These are phyloP conservation scores for Rutpela maculata DNA, from an alignment of 2,888 invertebrate genomes.

Conservation along the genomic window DNA sequence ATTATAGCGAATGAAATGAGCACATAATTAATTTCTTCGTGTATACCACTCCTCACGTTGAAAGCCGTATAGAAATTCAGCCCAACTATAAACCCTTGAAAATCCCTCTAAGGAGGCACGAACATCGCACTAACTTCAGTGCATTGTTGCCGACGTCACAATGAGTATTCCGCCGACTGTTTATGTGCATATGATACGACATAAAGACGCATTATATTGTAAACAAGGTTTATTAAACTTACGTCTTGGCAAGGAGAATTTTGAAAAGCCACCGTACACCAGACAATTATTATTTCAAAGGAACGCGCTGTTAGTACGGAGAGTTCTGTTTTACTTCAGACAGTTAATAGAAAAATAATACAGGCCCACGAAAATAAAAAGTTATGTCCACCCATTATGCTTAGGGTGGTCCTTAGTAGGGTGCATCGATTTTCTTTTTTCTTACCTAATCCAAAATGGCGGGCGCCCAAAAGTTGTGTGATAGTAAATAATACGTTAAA, in stretches of 20 bases:
- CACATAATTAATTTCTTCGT: constrained; percentile 7
- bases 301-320: background rate
- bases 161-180: constrained; percentile 4
- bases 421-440: no score
- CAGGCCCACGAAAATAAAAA: no score
- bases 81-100: constrained; percentile 2
- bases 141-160: constrained; percentile 24
- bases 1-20: background rate
- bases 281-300: constrained; percentile 6
- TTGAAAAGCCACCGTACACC: background rate
- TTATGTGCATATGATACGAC: constrained; percentile 29
- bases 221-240: constrained; percentile 35
- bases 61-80: background rate
- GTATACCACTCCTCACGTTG: background rate
- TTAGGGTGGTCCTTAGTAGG: no score
- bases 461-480: no score
- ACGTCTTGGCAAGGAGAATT: background rate
- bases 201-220: constrained; percentile 8
- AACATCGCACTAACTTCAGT: constrained; percentile 32
- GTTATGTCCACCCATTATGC: no score
- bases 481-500: no score
- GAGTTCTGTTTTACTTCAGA: background rate
- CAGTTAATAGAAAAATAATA: no score
- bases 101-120: constrained; percentile 7
- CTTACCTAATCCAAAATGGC: no score